Conservation (phyloP, 2,888 invertebrate genomes). For the Folsomia manolachei region DNA sequence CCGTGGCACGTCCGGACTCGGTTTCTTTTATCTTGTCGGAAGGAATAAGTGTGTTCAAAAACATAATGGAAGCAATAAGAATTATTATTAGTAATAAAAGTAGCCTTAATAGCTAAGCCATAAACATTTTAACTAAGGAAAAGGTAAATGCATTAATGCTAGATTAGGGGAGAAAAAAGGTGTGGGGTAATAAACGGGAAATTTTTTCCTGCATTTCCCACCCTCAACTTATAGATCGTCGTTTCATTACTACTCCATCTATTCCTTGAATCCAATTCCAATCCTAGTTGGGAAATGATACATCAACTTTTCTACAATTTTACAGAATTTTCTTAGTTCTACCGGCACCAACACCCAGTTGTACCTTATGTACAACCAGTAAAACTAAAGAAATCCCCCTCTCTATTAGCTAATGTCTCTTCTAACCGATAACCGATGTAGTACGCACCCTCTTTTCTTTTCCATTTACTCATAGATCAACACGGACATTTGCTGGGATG, state of each 20-base stretch:
- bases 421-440: background rate
- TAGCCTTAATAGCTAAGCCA: slow-evolving; percentile 14
- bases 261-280: background rate
- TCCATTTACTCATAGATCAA: background rate
- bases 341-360: background rate
- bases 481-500: background rate
- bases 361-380: background rate
- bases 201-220: background rate
- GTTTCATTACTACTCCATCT: background rate
- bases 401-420: background rate
- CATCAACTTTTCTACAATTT: background rate
- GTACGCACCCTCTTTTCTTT: background rate
- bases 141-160: slow-evolving; percentile 18
- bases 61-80: background rate
- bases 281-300: background rate
- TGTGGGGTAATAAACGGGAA: slow-evolving; percentile 7
- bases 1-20: no score
- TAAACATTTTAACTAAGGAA: slow-evolving; percentile 20
- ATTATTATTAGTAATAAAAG: slow-evolving; percentile 14
- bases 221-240: background rate
- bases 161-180: slow-evolving; percentile 17
- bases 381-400: background rate
- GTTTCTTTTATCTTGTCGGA: no score
- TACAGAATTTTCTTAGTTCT: no score
- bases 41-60: background rate